phyloP scores from a whole-genome alignment of 1,140 invertebrate species.

The Stratiolaelaps scimitus region DNA sequence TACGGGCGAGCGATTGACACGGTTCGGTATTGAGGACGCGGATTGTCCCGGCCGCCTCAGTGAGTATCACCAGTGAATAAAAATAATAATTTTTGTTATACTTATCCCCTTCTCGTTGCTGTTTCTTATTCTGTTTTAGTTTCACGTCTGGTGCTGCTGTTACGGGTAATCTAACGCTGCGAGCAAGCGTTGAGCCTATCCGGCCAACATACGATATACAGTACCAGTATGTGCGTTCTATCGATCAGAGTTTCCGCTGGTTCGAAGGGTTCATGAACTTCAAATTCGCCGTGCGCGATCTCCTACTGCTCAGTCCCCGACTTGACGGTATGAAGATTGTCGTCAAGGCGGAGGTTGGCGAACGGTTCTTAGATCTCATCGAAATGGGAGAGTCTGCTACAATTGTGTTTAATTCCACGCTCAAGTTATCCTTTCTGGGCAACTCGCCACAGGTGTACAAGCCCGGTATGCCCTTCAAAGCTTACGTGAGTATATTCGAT shows the following conservation, averaged over 20 bases:
- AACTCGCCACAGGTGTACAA: conserved; percentile 84
- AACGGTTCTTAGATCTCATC: conserved; percentile 65
- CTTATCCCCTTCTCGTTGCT: conserved; percentile 27
- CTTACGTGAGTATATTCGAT: conserved; percentile 51
- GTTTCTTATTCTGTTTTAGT: conserved; percentile 35
- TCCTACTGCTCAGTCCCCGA: conserved; percentile 52
- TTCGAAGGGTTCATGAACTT: conserved; percentile 77
- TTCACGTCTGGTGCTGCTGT: conserved; percentile 44
- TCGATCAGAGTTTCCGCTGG: conserved; percentile 40
- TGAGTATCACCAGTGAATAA: no score
- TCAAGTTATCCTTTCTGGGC: conserved; percentile 68
- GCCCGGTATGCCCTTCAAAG: conserved; percentile 70
- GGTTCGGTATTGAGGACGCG: neutral
- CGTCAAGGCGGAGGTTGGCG: conserved; percentile 75
- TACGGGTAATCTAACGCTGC: conserved; percentile 67
- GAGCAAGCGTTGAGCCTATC: conserved; percentile 58
- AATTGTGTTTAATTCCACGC: conserved; percentile 68
- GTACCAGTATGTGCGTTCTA: conserved; percentile 13
- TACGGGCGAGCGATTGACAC: no score
- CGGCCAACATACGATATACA: conserved; percentile 29
- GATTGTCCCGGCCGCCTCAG: no score
- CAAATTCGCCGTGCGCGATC: conserved; percentile 63
- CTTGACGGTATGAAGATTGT: conserved; percentile 67
- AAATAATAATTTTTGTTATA: no score
- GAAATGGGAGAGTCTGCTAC: conserved; percentile 67